Evolutionary conservation across 2,888 invertebrate genomes (phyloP).

Genomic region (Lasioglossum leucozonium): DNA sequence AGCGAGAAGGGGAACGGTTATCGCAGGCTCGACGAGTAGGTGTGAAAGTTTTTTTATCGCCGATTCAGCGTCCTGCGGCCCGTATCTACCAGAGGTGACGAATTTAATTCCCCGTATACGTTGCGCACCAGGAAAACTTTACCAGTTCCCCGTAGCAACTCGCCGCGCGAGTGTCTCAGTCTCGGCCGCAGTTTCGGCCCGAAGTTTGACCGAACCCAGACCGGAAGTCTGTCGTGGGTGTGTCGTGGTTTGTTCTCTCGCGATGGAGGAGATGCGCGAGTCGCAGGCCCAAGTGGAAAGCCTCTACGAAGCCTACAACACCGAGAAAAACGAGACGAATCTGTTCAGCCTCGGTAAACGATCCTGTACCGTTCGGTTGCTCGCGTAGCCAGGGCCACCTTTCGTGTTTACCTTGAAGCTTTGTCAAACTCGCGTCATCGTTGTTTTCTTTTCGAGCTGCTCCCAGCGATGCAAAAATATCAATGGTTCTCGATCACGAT

Average conservation of each 20-base stretch:
- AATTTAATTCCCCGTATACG: background rate
- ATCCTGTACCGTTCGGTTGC: conserved; percentile 4
- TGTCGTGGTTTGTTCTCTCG: conserved; percentile 49
- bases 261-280: conserved; percentile 61
- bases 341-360: conserved; percentile 67
- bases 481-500: background rate
- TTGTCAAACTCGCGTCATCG: conserved; percentile 46
- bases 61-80: background rate
- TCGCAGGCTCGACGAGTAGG: background rate
- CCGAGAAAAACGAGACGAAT: conserved; percentile 55
- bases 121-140: background rate
- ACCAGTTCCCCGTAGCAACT: background rate
- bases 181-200: conserved; percentile 23
- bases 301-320: conserved; percentile 62
- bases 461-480: background rate
- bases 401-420: conserved; percentile 28
- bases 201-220: background rate
- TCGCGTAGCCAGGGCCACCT: conserved; percentile 12
- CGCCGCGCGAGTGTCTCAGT: conserved; percentile 8
- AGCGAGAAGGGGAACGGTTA: background rate
- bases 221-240: conserved; percentile 65
- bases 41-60: conserved; percentile 1
- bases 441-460: background rate
- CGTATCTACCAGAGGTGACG: background rate
- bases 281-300: conserved; percentile 50